Evolutionary conservation across 2,113 vertebrate species (phyloP), one percentile per base, ranked within the genome.

Genomic region (Hippocampus abdominalis): DNA sequence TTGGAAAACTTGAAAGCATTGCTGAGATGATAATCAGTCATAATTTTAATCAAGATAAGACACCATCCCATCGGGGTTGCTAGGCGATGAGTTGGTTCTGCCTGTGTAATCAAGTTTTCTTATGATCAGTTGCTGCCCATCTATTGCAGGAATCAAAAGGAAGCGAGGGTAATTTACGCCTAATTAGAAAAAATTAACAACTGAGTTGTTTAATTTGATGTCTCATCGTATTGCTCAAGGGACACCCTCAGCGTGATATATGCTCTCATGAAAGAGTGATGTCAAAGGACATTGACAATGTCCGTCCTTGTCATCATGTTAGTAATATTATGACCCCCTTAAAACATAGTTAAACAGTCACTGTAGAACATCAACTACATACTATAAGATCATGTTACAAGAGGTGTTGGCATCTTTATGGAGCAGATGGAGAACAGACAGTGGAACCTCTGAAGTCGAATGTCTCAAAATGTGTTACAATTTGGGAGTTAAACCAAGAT

Each of bases 41-140:
- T 51, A 63, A 74, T 70, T 79, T 68, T 53, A 74, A 81, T 81
- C 46, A 79, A 72, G 69, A 57, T 81, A 68, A 68, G 48, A 70
- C 12, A 20, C 2, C 16, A 81, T 77, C 71, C 67, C 39, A 77
- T 74, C n/a, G 1, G 36, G 5, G 60, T 82, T 61, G 67, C 44
- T 16, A 64, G 39, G 66, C 77, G 6, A 79, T 82, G 20, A 64
- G 51, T n/a, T 54, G 51, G 8, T n/a, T 23, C 21, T 23, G 21
- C 51, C 21, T 53, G 51, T 53, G 51, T 54, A 54, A 54, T 39
- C 73, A 29, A 68, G 15, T 75, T 70, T 62, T 68, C 29, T 65
- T 23, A 70, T 21, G 44, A 82, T 73, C 66, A 71, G 23, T 67
- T 76, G 68, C 51, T 48, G 66, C 48, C 32, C 20, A 66, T 72